Evolutionary conservation across 2,888 invertebrate species (phyloP), one percentile per base, ranked within the genome.

Genomic region (Catocala fraxini): DNA sequence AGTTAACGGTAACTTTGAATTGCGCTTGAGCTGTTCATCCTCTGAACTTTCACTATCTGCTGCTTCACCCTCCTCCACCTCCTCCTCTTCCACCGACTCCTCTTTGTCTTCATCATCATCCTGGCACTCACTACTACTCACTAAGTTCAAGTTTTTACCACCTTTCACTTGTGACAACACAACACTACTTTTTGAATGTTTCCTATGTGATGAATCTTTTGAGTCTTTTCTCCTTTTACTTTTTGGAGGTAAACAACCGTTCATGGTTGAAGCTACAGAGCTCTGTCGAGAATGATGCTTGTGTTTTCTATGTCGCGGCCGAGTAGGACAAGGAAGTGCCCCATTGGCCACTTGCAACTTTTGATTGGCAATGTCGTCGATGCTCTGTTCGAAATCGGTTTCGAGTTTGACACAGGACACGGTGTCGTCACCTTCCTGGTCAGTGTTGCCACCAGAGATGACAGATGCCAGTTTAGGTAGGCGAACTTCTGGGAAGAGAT

Each of bases 111-210:
- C 85, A n/a, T 86, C 86, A 71, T 87, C 87, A 51, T 88, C 87
- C 70, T 85, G 89, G 83, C 85, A 91, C 88, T 93, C 91, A 89
- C 93, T 93, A 88, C 93, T 93, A 89, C 93, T 93, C 74, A 94
- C 93, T 91, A 94, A 91, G 84, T 89, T 92, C 77, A 94, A 88
- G 86, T 94, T 94, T 85, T 94, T 94, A 77, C 94, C 94, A 90
- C 94, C 93, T 89, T 91, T 90, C 88, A 92, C 91, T 89, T 87
- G 86, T 67, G 83, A 80, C 75, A 84, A 76, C 73, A 88, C 85
- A 80, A 82, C 82, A 85, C 84, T 90, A 78, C 86, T 86, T 74
- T 83, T 79, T 65, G 86, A 85, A 80, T 85, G 88, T 75, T 86
- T 91, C 82, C 88, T 89, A 79, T 89, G 87, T 39, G 85, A 86